Conservation (phyloP, 2,113 vertebrate species). For the Labeo rohita region DNA sequence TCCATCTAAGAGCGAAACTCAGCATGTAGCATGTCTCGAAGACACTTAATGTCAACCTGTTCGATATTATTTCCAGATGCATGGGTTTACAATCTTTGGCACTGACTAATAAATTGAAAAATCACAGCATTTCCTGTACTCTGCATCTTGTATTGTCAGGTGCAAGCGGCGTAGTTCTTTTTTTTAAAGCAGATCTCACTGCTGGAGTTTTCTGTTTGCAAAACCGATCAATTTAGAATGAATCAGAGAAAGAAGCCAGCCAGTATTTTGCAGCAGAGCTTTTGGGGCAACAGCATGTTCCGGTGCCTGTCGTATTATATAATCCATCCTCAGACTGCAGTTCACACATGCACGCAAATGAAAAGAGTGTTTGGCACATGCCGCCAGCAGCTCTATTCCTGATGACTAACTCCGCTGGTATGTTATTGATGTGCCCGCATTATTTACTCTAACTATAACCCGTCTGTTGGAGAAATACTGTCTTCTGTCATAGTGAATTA, state of each 20-base stretch:
- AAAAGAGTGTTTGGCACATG: conserved; percentile 22
- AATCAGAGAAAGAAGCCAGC: not conserved
- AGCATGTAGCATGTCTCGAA: not conserved
- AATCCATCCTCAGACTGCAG: conserved; percentile 29
- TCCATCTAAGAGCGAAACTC: conserved; percentile 9
- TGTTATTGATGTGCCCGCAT: conserved; percentile 42
- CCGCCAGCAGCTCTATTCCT: not conserved
- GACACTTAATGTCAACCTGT: not conserved
- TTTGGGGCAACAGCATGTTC: not conserved
- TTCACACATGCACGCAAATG: conserved; percentile 30
- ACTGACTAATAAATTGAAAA: conserved; percentile 36
- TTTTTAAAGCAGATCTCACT: not conserved
- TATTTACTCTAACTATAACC: conserved; percentile 36
- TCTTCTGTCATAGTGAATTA: conserved; percentile 36
- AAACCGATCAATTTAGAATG: not conserved
- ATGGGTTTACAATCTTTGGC: not conserved
- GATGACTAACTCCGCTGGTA: conserved; percentile 7
- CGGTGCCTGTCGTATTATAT: conserved; percentile 26
- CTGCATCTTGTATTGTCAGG: not conserved
- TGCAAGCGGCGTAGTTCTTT: not conserved
- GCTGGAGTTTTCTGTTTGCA: not conserved
- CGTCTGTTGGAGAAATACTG: conserved; percentile 43
- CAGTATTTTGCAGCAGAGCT: not conserved
- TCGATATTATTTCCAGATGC: conserved; percentile 22
- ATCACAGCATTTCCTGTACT: not conserved